Evolutionary conservation across 2,888 invertebrate genomes (phyloP).

Genomic region (Noctua comes): DNA sequence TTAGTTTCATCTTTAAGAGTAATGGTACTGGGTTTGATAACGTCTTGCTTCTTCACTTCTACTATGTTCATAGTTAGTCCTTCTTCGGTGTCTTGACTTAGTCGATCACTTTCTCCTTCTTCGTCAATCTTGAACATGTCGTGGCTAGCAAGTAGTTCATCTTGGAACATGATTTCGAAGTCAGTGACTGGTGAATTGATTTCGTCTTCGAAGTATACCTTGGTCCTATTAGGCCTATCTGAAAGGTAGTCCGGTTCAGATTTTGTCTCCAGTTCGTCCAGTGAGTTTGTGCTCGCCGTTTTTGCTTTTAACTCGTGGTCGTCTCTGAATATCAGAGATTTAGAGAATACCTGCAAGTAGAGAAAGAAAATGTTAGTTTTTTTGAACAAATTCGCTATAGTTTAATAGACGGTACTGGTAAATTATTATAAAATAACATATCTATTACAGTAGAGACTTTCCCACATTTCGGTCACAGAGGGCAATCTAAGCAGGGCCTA

Average conservation of each 20-base stretch:
- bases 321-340: slow-evolving; percentile 88
- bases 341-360: slow-evolving; percentile 86
- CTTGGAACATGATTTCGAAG: slow-evolving; percentile 90
- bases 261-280: slow-evolving; percentile 86
- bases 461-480: neutral
- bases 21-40: slow-evolving; percentile 85
- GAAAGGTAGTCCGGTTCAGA: slow-evolving; percentile 85
- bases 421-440: neutral
- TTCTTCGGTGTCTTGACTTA: slow-evolving; percentile 84
- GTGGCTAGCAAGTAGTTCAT: slow-evolving; percentile 82
- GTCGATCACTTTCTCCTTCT: slow-evolving; percentile 85
- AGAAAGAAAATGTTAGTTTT: neutral
- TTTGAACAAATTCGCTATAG: neutral
- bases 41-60: slow-evolving; percentile 83
- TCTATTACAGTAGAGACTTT: no score
- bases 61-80: slow-evolving; percentile 85
- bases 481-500: neutral
- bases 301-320: slow-evolving; percentile 83
- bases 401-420: neutral
- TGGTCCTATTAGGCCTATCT: slow-evolving; percentile 85
- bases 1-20: slow-evolving; percentile 87
- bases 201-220: slow-evolving; percentile 89
- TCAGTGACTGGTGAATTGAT: slow-evolving; percentile 88
- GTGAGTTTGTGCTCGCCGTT: slow-evolving; percentile 75
- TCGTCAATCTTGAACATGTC: slow-evolving; percentile 89